These are phyloP conservation scores for Meandrina meandrites DNA, from an alignment of 92 coral and sea anemone species.

Conservation along the genomic window DNA sequence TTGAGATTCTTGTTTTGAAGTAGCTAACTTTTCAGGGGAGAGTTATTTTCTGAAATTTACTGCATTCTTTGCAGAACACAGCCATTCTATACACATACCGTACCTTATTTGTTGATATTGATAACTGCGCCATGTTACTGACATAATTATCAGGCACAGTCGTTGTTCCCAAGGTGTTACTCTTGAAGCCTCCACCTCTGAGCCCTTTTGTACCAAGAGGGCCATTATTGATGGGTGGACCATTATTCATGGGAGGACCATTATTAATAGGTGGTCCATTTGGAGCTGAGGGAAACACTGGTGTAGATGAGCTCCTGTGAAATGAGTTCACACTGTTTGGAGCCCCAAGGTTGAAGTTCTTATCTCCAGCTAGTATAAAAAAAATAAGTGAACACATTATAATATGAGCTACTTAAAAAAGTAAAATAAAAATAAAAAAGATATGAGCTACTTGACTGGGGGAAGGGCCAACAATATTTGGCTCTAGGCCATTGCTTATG, in stretches of 20 bases:
- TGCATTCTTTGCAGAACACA: background rate
- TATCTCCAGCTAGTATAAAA: conserved; percentile 22
- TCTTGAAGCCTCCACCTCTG: conserved; percentile 52
- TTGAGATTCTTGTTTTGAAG: no score
- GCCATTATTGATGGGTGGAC: conserved; percentile 49
- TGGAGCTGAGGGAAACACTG: conserved; percentile 39
- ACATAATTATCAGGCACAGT: conserved; percentile 66
- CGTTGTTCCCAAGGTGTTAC: conserved; percentile 44
- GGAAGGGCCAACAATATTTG: no score
- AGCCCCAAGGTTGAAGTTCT: conserved; percentile 30
- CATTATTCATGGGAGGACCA: conserved; percentile 52
- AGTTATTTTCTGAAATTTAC: background rate
- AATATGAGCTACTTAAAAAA: no score
- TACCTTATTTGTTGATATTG: conserved; percentile 79
- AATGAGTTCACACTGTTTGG: conserved; percentile 30
- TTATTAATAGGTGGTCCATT: conserved; percentile 62
- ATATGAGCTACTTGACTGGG: background rate
- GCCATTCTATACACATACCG: background rate
- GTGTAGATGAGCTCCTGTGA: conserved; percentile 70
- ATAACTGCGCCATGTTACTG: conserved; percentile 66
- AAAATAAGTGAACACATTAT: background rate
- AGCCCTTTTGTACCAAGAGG: conserved; percentile 75
- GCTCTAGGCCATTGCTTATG: no score
- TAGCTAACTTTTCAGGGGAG: no score
- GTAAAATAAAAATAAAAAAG: no score